phyloP scores from a whole-genome alignment of 2,797 vertebrate species.

The Geotria australis region DNA sequence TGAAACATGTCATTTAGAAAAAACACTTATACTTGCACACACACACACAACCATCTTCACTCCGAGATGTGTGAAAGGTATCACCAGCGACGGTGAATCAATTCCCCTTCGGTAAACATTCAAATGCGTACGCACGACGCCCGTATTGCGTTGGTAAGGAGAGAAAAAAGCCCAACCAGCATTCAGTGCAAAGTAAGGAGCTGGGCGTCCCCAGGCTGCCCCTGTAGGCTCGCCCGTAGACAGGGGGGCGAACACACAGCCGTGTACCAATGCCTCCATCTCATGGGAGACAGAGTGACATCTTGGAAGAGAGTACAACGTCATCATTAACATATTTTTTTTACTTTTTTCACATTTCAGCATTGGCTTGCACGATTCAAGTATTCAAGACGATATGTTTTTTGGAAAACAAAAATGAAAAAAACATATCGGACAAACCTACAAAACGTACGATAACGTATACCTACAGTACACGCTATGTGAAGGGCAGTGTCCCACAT shows the following conservation, averaged over 20 bases:
- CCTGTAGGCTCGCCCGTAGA: no score
- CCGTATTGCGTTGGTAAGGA: background rate
- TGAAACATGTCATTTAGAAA: background rate
- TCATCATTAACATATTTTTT: background rate
- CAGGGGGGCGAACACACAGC: no score
- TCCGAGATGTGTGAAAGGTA: background rate
- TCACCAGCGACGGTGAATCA: background rate
- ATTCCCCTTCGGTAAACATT: background rate
- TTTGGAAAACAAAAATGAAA: background rate
- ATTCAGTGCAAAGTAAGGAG: background rate
- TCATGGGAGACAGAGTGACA: background rate
- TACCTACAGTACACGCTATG: background rate
- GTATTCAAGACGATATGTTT: background rate
- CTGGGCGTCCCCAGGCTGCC: background rate
- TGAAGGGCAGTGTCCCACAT: no score
- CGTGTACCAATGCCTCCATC: no score
- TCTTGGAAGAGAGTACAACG: background rate
- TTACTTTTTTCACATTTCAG: background rate
- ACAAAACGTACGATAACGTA: background rate
- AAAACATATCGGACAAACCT: background rate
- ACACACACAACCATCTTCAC: background rate
- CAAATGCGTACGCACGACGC: background rate
- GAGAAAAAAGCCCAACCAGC: background rate
- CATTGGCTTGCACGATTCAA: background rate
- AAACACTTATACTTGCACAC: background rate